phyloP scores from a whole-genome alignment of 2,113 vertebrate species.

The Tychaedon coryphoeus region DNA sequence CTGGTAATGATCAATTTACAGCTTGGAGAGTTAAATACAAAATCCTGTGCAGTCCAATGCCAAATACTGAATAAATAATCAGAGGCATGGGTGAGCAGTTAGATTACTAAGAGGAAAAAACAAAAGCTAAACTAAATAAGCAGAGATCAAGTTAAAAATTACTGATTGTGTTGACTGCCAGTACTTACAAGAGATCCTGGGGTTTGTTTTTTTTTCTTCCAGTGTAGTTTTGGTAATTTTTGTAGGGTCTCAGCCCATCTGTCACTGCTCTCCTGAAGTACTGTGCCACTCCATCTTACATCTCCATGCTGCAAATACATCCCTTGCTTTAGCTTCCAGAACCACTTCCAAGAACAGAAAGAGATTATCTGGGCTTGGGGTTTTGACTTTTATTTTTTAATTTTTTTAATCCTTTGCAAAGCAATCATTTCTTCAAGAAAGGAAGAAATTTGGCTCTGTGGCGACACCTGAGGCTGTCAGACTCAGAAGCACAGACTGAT shows the following conservation, averaged over 20 bases:
- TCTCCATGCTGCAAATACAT: background rate
- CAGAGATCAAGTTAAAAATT: background rate
- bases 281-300: background rate
- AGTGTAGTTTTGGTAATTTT: background rate
- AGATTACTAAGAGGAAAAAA: background rate
- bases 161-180: background rate
- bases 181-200: background rate
- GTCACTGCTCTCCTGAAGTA: background rate
- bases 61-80: background rate
- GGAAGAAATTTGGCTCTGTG: background rate
- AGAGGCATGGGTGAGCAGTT: background rate
- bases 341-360: background rate
- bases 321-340: background rate
- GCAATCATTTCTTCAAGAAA: background rate
- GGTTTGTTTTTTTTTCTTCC: fast-evolving
- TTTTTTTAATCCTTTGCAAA: background rate
- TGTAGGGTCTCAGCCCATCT: background rate
- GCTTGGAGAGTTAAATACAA: background rate
- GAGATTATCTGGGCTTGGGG: background rate
- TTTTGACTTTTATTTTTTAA: background rate
- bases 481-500: background rate
- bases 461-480: background rate
- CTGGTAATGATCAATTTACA: background rate
- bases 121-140: background rate
- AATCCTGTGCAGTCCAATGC: background rate